Evolutionary conservation across 2,113 vertebrate genomes (phyloP).

Genomic region (Blennius ocellaris): DNA sequence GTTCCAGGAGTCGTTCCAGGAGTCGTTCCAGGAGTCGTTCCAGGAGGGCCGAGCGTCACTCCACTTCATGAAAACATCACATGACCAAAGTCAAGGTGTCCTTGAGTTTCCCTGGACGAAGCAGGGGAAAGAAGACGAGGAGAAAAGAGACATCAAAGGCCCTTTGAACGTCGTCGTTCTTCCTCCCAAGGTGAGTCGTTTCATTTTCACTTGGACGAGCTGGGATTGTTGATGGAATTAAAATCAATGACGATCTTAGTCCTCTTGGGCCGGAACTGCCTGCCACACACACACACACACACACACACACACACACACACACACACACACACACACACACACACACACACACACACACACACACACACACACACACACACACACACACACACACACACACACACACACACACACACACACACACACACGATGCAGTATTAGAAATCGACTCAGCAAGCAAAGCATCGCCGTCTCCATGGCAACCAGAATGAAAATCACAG

Average conservation of each 20-base stretch:
- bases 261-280: conserved; percentile 72
- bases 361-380: too few relatives aligned
- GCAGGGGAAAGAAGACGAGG: conserved; percentile 34
- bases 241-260: conserved; percentile 73
- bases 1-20: too few relatives aligned
- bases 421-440: too few relatives aligned
- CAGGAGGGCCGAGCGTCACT: conserved; percentile 24
- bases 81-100: conserved; percentile 47
- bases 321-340: too few relatives aligned
- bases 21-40: too few relatives aligned
- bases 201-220: conserved; percentile 57
- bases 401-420: too few relatives aligned
- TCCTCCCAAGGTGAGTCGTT: conserved; percentile 48
- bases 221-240: conserved; percentile 72
- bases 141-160: conserved; percentile 49
- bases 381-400: too few relatives aligned
- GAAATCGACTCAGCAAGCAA: too few relatives aligned
- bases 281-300: conserved; percentile 58
- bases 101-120: conserved; percentile 54
- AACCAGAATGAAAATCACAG: too few relatives aligned
- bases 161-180: conserved; percentile 37
- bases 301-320: too few relatives aligned
- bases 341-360: too few relatives aligned
- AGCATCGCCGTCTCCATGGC: too few relatives aligned
- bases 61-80: conserved; percentile 51